These are phyloP conservation scores for Eupristina koningsbergeri DNA, from an alignment of 1,140 invertebrate species.

Conservation along the genomic window DNA sequence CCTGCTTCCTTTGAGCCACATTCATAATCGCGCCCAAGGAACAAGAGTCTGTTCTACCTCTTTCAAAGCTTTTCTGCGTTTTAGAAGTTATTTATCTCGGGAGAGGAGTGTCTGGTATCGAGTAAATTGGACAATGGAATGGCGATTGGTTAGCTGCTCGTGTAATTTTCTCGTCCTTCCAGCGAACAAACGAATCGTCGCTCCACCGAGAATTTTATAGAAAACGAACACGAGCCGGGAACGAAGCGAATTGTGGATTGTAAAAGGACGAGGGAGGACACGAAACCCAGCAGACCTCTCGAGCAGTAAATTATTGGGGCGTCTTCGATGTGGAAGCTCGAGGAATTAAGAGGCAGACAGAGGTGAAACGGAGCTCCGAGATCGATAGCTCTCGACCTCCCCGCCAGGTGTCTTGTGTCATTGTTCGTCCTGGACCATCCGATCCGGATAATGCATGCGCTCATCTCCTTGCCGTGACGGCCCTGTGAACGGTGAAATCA, in stretches of 20 bases:
- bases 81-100: too few relatives aligned
- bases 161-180: too few relatives aligned
- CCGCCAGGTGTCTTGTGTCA: neutral
- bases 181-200: too few relatives aligned
- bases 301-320: neutral
- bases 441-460: conserved; percentile 31
- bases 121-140: neutral
- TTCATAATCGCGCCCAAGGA: neutral
- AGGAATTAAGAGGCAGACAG: neutral
- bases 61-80: too few relatives aligned
- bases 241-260: too few relatives aligned
- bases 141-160: neutral
- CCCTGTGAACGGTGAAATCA: conserved; percentile 6
- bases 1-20: neutral
- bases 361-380: neutral
- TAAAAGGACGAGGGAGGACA: too few relatives aligned
- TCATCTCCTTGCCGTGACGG: conserved; percentile 35
- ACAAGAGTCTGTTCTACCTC: neutral
- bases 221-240: too few relatives aligned
- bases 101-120: neutral
- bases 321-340: neutral
- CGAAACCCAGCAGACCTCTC: neutral
- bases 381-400: neutral
- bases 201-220: too few relatives aligned
- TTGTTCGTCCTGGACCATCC: conserved; percentile 8